Evolutionary conservation across 2,797 vertebrate species (phyloP).

Genomic region (Cuniculus paca): DNA sequence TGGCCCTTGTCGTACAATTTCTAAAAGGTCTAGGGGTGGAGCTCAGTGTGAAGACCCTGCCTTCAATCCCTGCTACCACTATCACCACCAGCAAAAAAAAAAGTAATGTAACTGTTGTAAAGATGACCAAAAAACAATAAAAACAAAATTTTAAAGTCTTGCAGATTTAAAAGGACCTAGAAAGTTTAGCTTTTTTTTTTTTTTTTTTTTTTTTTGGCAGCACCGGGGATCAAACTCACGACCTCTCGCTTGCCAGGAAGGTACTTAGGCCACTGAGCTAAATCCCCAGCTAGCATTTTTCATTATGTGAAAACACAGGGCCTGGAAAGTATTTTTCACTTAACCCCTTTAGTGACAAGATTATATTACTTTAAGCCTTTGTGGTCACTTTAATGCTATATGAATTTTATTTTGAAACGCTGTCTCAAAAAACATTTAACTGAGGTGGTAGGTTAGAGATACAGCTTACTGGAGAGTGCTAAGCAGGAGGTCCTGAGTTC

Average conservation of each 20-base stretch:
- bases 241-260: too few species aligned
- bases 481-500: background rate
- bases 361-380: constrained; percentile 6
- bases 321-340: background rate
- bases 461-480: background rate
- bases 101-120: background rate
- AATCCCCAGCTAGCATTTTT: too few species aligned
- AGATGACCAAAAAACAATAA: background rate
- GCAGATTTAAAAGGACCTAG: background rate
- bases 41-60: background rate
- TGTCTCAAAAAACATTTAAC: background rate
- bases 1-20: background rate
- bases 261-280: too few species aligned
- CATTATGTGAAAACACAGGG: background rate
- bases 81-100: background rate
- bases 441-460: background rate
- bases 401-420: background rate
- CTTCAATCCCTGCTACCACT: background rate
- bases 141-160: background rate
- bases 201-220: too few species aligned
- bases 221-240: too few species aligned
- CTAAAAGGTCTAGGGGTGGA: background rate
- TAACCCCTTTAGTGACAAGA: background rate
- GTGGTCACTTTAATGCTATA: background rate
- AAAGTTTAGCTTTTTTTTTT: background rate